Evolutionary conservation across 2,113 vertebrate species (phyloP).

Genomic region (Romanogobio albipinnatus): DNA sequence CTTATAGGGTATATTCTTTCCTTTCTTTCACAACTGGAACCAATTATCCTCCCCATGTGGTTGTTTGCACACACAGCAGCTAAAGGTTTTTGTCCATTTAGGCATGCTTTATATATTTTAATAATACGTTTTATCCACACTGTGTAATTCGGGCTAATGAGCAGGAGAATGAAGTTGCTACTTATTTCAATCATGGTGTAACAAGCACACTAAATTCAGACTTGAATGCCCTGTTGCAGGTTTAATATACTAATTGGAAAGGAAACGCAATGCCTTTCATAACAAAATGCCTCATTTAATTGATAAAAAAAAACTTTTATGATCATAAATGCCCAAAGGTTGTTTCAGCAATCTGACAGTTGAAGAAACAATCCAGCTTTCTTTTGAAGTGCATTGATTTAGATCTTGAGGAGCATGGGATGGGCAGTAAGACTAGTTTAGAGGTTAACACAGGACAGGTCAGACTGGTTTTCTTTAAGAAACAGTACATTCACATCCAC

Average conservation of each 20-base stretch:
- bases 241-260: not conserved
- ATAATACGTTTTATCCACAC: not conserved
- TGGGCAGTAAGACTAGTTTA: conserved; percentile 39
- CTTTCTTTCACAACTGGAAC: not conserved
- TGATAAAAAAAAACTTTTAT: not conserved
- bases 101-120: not conserved
- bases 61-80: not conserved
- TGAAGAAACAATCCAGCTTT: not conserved
- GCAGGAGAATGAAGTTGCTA: not conserved
- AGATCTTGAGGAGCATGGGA: conserved; percentile 44
- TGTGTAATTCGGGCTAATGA: not conserved
- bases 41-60: not conserved
- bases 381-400: conserved; percentile 44
- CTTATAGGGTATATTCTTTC: no score
- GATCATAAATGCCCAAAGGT: not conserved
- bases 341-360: conserved; percentile 5
- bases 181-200: not conserved
- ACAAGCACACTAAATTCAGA: not conserved
- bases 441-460: conserved; percentile 42
- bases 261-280: not conserved
- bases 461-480: conserved; percentile 48
- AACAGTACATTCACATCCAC: conserved; percentile 37
- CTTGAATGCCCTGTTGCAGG: not conserved
- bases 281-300: not conserved
- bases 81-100: not conserved